phyloP scores from a whole-genome alignment of 2,888 invertebrate species.

The Diploptera punctata region DNA sequence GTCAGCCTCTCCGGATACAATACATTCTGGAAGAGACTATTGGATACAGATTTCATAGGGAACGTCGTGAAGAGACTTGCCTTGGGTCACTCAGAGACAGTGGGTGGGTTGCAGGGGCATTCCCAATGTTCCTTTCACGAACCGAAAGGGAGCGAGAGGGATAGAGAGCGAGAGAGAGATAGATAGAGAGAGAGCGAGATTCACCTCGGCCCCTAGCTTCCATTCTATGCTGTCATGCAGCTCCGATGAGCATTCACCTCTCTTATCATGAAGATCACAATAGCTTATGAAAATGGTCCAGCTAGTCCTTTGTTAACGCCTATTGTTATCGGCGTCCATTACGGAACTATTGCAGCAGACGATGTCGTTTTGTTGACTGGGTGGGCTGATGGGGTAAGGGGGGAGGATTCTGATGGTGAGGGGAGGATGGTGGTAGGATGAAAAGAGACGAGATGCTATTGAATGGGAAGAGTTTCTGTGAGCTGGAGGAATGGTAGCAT shows the following conservation, averaged over 20 bases:
- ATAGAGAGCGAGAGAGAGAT: too few relatives aligned
- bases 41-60: background rate
- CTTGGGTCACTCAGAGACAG: background rate
- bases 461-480: conserved; percentile 30
- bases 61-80: background rate
- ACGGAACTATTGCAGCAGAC: conserved; percentile 45
- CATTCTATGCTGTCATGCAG: conserved; percentile 26
- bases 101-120: background rate
- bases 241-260: conserved; percentile 32
- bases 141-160: background rate
- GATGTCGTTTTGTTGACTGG: conserved; percentile 45
- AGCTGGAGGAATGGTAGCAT: conserved; percentile 33
- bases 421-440: conserved; percentile 20
- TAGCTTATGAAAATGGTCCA: conserved; percentile 47
- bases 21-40: background rate
- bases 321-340: conserved; percentile 46
- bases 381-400: conserved; percentile 27
- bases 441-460: conserved; percentile 37
- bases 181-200: background rate
- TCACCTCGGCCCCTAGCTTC: conserved; percentile 6
- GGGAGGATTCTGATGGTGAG: conserved; percentile 26
- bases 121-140: conserved; percentile 24
- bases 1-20: conserved; percentile 1
- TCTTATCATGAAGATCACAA: conserved; percentile 45
- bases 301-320: conserved; percentile 46